A percentile compares a stretch with the other conserved stretches of the same genome.
These are phyloP conservation scores for Silurus lanzhouensis DNA, from an alignment of 2,797 vertebrate species.

Conservation along the genomic window DNA sequence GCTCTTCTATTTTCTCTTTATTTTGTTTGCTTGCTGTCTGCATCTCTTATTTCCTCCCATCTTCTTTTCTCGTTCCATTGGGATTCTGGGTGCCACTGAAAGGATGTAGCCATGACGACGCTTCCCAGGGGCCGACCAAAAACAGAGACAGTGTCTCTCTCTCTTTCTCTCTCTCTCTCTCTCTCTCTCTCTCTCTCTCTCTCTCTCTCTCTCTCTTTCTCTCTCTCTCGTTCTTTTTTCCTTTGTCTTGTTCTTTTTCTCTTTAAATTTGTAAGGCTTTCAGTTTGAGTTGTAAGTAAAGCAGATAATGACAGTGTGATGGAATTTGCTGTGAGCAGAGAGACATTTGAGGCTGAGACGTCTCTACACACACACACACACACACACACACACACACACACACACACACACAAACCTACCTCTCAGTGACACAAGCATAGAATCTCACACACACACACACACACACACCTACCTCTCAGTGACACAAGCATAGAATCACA, in stretches of 20 bases:
- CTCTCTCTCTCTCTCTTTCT: too few relatives aligned
- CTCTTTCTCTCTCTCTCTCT: not conserved
- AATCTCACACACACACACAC: not conserved
- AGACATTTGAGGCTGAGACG: not conserved
- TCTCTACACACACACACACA: not conserved
- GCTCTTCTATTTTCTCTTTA: not conserved
- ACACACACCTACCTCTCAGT: too few relatives aligned
- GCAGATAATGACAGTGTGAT: not conserved
- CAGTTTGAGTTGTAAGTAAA: not conserved
- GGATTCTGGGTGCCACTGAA: conserved; percentile 59
- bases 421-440: not conserved
- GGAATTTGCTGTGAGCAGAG: not conserved
- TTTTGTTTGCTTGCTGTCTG: not conserved
- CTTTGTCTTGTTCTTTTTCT: too few relatives aligned
- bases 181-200: conserved; percentile 14
- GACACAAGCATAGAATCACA: not conserved
- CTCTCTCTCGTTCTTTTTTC: not conserved
- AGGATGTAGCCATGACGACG: conserved; percentile 72
- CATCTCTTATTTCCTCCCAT: conserved; percentile 12
- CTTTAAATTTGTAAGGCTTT: not conserved
- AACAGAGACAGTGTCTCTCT: conserved; percentile 32
- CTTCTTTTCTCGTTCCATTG: conserved; percentile 51
- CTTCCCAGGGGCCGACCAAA: conserved; percentile 70
- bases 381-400: not conserved
- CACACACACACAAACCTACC: too few relatives aligned